Conservation (phyloP, 2,113 vertebrate species). For the Pteronura brasiliensis region DNA sequence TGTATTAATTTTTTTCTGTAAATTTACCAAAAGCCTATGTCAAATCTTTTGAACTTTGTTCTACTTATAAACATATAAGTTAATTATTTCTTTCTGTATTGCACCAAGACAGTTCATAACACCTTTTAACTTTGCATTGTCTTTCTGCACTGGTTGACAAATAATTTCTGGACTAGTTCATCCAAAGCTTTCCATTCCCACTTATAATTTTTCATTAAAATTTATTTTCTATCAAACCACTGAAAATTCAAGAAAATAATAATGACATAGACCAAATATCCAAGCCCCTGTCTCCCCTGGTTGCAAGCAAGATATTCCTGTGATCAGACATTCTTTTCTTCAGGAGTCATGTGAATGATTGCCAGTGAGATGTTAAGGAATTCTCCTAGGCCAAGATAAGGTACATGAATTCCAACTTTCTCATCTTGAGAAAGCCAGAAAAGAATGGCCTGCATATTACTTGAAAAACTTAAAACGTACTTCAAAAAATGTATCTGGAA, state of each 20-base stretch:
- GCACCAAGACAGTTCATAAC: background rate
- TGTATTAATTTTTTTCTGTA: background rate
- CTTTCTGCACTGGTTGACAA: rapidly evolving
- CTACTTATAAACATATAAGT: background rate
- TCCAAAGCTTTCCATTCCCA: background rate
- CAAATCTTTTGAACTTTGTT: background rate
- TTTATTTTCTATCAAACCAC: background rate
- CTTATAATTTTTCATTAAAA: background rate
- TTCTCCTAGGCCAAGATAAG: background rate
- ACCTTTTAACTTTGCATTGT: background rate
- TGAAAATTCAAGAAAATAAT: background rate
- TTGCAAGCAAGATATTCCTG: background rate
- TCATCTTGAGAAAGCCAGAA: background rate
- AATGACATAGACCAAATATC: background rate
- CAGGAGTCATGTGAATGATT: too few species aligned
- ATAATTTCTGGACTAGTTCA: background rate
- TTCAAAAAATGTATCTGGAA: background rate
- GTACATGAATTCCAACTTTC: background rate
- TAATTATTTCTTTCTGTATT: background rate
- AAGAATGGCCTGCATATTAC: background rate
- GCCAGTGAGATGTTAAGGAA: background rate
- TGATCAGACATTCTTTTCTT: background rate
- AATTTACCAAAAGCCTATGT: background rate
- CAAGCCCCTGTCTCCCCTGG: background rate
- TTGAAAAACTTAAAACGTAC: background rate